A percentile compares a stretch with the other conserved stretches of the same genome.
Conservation (phyloP, 1,140 invertebrate genomes). For the Lethocerus indicus region DNA sequence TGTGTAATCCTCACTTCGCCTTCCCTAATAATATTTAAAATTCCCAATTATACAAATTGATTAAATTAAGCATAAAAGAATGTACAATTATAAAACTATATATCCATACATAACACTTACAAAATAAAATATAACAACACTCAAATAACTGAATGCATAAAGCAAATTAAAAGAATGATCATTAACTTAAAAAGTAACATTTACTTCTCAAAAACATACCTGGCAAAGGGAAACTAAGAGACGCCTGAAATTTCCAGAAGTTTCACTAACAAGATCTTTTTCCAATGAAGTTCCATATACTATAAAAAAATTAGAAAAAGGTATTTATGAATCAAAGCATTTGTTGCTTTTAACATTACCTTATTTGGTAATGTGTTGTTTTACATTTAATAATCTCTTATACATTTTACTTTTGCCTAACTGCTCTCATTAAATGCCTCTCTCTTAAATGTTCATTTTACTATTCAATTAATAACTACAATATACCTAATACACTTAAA, state of each 20-base stretch:
- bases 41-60: background rate
- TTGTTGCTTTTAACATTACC: background rate
- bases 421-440: no score
- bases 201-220: constrained; percentile 13
- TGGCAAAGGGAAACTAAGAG: constrained; percentile 52
- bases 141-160: background rate
- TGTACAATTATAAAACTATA: no score
- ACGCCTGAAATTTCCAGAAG: constrained; percentile 70
- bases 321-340: no score
- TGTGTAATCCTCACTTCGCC: constrained; percentile 49
- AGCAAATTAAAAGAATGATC: background rate
- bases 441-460: no score
- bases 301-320: constrained; percentile 24
- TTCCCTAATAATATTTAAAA: constrained; percentile 49
- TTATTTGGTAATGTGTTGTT: no score
- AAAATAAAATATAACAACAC: no score
- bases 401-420: no score
- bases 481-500: no score
- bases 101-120: no score
- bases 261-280: constrained; percentile 58
- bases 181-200: background rate
- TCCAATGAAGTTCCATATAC: constrained; percentile 59
- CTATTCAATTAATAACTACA: no score
- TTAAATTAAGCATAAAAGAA: background rate
- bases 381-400: no score